Conservation (phyloP, 1,140 invertebrate species). For the Drosophila varians region DNA sequence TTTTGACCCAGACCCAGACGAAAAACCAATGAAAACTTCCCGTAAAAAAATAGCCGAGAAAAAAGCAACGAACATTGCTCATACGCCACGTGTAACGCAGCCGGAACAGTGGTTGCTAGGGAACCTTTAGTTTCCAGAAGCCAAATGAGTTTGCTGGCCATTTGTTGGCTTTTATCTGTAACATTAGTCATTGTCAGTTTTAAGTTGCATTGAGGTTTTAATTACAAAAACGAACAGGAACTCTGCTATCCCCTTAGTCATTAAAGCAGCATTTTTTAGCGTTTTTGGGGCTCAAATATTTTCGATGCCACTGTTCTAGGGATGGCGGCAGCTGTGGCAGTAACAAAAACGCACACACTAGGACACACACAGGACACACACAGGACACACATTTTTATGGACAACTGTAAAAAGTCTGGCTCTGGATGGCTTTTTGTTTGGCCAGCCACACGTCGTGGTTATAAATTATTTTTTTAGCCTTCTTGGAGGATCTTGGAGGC, state of each 20-base stretch:
- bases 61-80: slow-evolving; percentile 1
- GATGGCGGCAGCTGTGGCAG: slow-evolving; percentile 61
- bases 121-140: neutral
- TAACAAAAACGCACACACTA: slow-evolving; percentile 57
- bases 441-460: slow-evolving; percentile 80
- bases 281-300: neutral
- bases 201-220: neutral
- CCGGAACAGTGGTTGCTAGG: slow-evolving; percentile 16
- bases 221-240: neutral
- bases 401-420: slow-evolving; percentile 71
- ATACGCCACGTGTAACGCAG: slow-evolving; percentile 1
- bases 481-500: slow-evolving; percentile 15
- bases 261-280: neutral
- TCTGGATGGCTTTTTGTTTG: slow-evolving; percentile 63
- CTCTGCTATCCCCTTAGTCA: neutral
- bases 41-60: slow-evolving; percentile 36
- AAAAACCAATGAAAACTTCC: slow-evolving; percentile 33
- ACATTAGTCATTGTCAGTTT: slow-evolving; percentile 1
- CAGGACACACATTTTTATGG: slow-evolving; percentile 36
- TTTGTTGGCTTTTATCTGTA: neutral
- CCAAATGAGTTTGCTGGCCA: neutral
- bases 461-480: slow-evolving; percentile 70
- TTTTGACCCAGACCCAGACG: slow-evolving; percentile 56
- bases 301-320: slow-evolving; percentile 13
- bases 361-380: slow-evolving; percentile 30